Conservation (phyloP, 2,113 vertebrate genomes). For the Ameiurus melas region DNA sequence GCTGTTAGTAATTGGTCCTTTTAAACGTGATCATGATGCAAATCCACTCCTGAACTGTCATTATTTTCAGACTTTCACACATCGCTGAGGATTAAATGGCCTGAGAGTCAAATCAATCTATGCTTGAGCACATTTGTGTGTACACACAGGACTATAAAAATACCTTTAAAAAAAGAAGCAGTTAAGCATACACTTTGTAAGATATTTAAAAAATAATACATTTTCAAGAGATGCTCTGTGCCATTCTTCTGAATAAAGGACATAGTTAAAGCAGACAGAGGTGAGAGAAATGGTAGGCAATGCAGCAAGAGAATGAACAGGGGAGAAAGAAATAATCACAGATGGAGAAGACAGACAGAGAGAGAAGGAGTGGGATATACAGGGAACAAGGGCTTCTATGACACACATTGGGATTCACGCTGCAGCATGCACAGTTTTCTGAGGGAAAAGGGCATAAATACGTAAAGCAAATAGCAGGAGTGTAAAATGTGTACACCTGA, state of each 20-base stretch:
- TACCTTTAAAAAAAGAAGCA: background rate
- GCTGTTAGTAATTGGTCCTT: slow-evolving; percentile 27
- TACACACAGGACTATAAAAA: background rate
- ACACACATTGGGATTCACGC: slow-evolving; percentile 14
- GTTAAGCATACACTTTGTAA: background rate
- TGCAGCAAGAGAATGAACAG: slow-evolving; percentile 23
- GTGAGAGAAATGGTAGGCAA: slow-evolving; percentile 40
- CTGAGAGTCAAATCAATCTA: slow-evolving; percentile 37
- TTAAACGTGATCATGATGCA: background rate
- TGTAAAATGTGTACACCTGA: slow-evolving; percentile 28
- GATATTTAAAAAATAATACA: background rate
- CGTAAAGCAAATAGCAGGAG: background rate
- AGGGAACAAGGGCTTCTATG: slow-evolving; percentile 6
- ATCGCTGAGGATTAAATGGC: slow-evolving; percentile 24
- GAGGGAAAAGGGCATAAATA: background rate
- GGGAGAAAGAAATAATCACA: slow-evolving; percentile 26
- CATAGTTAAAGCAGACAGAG: slow-evolving; percentile 32
- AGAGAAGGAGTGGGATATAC: background rate
- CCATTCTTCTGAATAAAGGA: slow-evolving; percentile 36
- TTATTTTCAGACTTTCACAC: slow-evolving; percentile 5
- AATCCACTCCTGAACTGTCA: slow-evolving; percentile 8
- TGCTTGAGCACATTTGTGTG: background rate
- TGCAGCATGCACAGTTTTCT: slow-evolving; percentile 12
- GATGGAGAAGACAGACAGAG: background rate
- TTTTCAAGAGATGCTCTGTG: slow-evolving; percentile 10